Conservation (phyloP, 2,797 vertebrate genomes). For the Odontamblyopus rebecca region DNA sequence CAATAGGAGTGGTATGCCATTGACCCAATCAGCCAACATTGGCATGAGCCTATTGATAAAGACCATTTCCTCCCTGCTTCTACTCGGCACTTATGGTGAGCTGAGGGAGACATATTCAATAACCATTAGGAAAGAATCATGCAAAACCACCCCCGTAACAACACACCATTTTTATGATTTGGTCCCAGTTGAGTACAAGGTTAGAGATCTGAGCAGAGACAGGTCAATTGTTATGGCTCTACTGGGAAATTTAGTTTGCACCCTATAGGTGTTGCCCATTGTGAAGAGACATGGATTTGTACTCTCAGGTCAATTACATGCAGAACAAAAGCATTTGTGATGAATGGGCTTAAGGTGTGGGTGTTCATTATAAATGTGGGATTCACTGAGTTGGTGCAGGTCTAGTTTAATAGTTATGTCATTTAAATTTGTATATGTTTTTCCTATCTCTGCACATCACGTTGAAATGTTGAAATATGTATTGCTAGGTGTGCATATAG, state of each 20-base stretch:
- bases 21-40: slow-evolving; percentile 16
- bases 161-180: slow-evolving; percentile 19
- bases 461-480: neutral
- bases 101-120: slow-evolving; percentile 40
- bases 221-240: slow-evolving; percentile 65
- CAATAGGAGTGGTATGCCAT: neutral
- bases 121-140: slow-evolving; percentile 25
- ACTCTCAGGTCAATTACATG: slow-evolving; percentile 48
- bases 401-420: neutral
- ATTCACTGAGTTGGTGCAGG: neutral
- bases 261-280: slow-evolving; percentile 39
- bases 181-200: slow-evolving; percentile 31
- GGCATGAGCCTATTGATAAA: slow-evolving; percentile 31
- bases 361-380: slow-evolving; percentile 25
- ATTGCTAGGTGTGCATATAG: neutral
- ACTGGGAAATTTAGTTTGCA: slow-evolving; percentile 63
- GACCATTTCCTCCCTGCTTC: slow-evolving; percentile 12
- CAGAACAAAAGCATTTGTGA: slow-evolving; percentile 42
- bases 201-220: slow-evolving; percentile 36
- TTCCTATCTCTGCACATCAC: neutral
- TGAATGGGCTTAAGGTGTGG: slow-evolving; percentile 21
- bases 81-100: slow-evolving; percentile 23
- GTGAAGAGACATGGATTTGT: slow-evolving; percentile 41
- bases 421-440: neutral
- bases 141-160: slow-evolving; percentile 16